These are phyloP conservation scores for Enteromius mattozi DNA, from an alignment of 2,797 vertebrate genomes.

Conservation along the genomic window DNA sequence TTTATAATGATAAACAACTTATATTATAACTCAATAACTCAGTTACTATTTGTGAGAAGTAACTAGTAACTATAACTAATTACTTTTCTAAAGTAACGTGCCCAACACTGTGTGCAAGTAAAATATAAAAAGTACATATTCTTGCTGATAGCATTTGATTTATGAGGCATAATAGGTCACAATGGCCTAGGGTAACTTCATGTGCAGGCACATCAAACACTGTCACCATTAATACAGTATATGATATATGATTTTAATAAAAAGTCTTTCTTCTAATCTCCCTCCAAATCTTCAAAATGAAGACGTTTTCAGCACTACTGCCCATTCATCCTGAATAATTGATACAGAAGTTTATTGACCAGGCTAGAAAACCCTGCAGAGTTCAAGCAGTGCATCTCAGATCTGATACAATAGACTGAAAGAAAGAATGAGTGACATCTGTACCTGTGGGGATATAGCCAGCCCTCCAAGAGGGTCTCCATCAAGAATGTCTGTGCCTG, in stretches of 20 bases:
- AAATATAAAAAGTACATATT: neutral
- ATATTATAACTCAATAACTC: too few relatives aligned
- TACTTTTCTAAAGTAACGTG: too few relatives aligned
- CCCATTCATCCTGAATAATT: conserved; percentile 28
- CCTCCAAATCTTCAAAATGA: conserved; percentile 1
- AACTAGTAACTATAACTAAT: too few relatives aligned
- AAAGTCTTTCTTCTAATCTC: neutral
- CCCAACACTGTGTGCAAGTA: neutral
- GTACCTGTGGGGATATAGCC: conserved; percentile 90
- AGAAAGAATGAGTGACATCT: conserved; percentile 4
- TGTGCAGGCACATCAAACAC: neutral
- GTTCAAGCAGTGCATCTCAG: neutral
- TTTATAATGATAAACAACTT: too few relatives aligned
- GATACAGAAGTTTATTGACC: conserved; percentile 15
- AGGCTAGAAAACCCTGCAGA: conserved; percentile 10
- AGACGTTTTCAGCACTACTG: conserved; percentile 9
- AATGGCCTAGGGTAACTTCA: neutral
- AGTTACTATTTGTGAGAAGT: too few relatives aligned
- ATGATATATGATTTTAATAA: conserved; percentile 10
- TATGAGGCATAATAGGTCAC: neutral
- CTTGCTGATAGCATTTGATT: neutral
- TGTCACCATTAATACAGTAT: neutral
- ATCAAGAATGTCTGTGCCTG: conserved; percentile 92
- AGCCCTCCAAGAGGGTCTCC: conserved; percentile 93
- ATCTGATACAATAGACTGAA: conserved; percentile 17